Evolutionary conservation across 2,113 vertebrate species (phyloP).

Genomic region (Rhinolophus sinicus): DNA sequence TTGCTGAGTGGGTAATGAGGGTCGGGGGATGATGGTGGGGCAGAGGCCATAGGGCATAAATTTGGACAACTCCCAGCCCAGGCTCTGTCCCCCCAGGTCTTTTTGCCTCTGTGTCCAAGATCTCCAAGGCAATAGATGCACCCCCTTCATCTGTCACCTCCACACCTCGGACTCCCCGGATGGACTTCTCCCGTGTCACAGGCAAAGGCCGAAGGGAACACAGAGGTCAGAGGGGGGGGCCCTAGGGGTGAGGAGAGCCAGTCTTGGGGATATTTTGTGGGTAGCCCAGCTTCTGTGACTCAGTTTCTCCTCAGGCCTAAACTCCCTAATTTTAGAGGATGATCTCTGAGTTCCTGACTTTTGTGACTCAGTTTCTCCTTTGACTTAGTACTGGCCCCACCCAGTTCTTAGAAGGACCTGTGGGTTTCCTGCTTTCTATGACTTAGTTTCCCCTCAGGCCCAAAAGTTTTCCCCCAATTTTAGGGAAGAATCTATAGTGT

Average conservation of each 20-base stretch:
- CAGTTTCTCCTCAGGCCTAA: background rate
- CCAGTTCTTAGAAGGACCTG: constrained; percentile 1
- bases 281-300: background rate
- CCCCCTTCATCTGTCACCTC: constrained; percentile 91
- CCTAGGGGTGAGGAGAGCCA: background rate
- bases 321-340: background rate
- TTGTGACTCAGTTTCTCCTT: background rate
- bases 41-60: background rate
- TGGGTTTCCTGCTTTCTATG: background rate
- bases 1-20: background rate
- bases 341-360: background rate
- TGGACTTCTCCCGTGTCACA: constrained; percentile 92
- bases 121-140: constrained; percentile 89
- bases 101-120: constrained; percentile 94
- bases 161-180: constrained; percentile 91
- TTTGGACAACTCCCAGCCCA: background rate
- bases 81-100: constrained; percentile 86
- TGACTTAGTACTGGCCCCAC: background rate
- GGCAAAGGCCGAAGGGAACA: constrained; percentile 93
- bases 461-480: background rate
- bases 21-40: background rate
- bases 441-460: background rate
- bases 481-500: background rate
- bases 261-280: background rate
- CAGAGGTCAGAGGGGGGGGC: constrained; percentile 83